Percentiles rank a stretch among this genome's conserved stretches.
Conservation (phyloP, 2,113 vertebrate genomes). For the Columba janthina region DNA sequence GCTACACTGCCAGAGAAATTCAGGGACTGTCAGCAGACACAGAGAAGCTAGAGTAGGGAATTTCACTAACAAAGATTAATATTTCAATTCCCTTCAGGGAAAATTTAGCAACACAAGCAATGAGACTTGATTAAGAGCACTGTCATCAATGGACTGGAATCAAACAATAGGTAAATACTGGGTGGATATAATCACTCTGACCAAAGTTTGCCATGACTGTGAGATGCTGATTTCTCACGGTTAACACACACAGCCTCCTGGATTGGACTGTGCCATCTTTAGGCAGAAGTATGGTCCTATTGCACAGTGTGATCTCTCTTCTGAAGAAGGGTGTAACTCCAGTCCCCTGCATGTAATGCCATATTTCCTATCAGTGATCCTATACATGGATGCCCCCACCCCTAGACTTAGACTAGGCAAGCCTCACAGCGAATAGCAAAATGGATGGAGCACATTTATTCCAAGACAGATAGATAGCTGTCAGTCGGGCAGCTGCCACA, state of each 20-base stretch:
- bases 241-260: not conserved
- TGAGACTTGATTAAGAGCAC: not conserved
- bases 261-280: not conserved
- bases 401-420: not conserved
- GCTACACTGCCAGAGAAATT: not conserved
- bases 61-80: not conserved
- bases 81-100: not conserved
- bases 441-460: not conserved
- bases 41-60: not conserved
- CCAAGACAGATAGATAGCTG: not conserved
- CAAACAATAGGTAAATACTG: not conserved
- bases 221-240: not conserved
- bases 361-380: rapidly evolving
- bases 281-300: not conserved
- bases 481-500: not conserved
- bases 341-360: not conserved
- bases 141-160: not conserved
- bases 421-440: not conserved
- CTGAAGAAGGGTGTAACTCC: not conserved
- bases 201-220: not conserved
- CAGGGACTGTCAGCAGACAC: not conserved
- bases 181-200: not conserved
- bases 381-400: rapidly evolving
- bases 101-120: not conserved
- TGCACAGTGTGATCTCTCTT: not conserved